phyloP scores from a whole-genome alignment of 2,888 invertebrate species.

The Quadroppia sp. region DNA sequence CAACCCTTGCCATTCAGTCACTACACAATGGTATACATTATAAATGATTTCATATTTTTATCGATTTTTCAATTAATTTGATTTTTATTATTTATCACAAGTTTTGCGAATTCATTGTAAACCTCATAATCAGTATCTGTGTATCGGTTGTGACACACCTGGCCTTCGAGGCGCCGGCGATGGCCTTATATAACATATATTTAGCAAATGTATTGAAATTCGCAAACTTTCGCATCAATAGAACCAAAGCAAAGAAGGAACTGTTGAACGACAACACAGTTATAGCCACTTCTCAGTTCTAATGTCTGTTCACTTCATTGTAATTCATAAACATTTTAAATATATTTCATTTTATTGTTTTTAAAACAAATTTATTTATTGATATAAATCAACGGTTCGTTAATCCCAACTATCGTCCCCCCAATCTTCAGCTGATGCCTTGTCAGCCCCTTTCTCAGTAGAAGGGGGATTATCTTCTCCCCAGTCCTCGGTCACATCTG shows the following conservation, averaged over 20 bases:
- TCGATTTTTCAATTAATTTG: not conserved
- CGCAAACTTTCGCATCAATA: not conserved
- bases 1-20: slow-evolving; percentile 39
- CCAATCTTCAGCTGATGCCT: too few species aligned
- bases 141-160: slow-evolving; percentile 32
- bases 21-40: slow-evolving; percentile 42
- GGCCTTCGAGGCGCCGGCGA: slow-evolving; percentile 38
- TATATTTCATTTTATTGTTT: not conserved
- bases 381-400: too few species aligned
- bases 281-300: not conserved
- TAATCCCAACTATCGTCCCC: too few species aligned
- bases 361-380: not conserved
- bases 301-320: too few species aligned
- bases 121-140: slow-evolving; percentile 34
- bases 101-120: slow-evolving; percentile 43
- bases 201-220: slow-evolving; percentile 21
- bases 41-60: not conserved
- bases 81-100: not conserved
- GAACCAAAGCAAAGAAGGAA: not conserved
- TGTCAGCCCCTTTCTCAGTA: too few species aligned
- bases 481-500: too few species aligned
- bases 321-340: too few species aligned
- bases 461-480: too few species aligned
- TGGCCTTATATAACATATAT: slow-evolving; percentile 26
- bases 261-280: not conserved